Evolutionary conservation across 2,113 vertebrate species (phyloP), one percentile per base, ranked within the genome.

Genomic region (Ageneiosus marmoratus): DNA sequence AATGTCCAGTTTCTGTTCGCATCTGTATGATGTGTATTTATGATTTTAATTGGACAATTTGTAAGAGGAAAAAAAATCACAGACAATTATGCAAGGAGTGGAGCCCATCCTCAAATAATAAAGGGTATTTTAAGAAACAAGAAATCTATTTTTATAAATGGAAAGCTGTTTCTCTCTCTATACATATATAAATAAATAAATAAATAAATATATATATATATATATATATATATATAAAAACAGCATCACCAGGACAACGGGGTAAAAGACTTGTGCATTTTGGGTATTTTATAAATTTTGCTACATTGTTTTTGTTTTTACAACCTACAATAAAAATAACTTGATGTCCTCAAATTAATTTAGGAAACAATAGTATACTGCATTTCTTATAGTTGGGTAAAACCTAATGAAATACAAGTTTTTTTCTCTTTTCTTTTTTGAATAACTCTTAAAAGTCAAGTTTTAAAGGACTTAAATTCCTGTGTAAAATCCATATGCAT

Each of bases 401-500:
- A 84, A 72, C 81, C 85, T 86, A 87, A 88, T 80, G 86, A 89
- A 90, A 84, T 79, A 88, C 72, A 41, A 65, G 29, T 37, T 79
- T 79, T 72, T 12, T 72, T 53, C 77, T 65, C 32, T n/a, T 92
- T 91, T 89, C 84, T 88, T 91, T 88, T 91, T 89, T 89, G 87
- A 88, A 89, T 89, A 92, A 91, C 90, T 93, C 88, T 92, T 92
- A 92, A 41, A 91, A 89, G 88, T 90, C 92, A 89, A 93, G 92
- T 92, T 94, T 91, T 92, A 91, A 93, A 90, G 92, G 91, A 94
- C 91, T 92, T 93, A 91, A 78, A 91, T 93, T 92, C 91, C 92
- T 94, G 93, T 94, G 93, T 93, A 92, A 93, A 93, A 91, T 93
- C 90, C 92, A 92, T 93, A 94, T 94, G 92, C 93, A 92, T 94